phyloP scores from a whole-genome alignment of 2,888 invertebrate genomes.

The Peribatodes rhomboidaria region DNA sequence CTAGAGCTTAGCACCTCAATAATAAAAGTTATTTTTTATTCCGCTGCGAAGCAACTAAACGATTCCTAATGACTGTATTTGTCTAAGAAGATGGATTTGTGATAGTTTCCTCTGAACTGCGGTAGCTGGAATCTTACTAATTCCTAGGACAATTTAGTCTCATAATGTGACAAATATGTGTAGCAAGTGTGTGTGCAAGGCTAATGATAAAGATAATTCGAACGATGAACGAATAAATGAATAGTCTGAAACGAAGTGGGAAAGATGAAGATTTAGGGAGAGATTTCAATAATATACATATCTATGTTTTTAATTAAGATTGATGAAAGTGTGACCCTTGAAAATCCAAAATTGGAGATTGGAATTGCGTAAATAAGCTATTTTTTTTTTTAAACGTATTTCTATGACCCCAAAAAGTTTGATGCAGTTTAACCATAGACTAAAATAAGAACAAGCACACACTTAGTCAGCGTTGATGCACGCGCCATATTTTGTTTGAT shows the following conservation, averaged over 20 bases:
- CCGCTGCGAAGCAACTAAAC: slow-evolving; percentile 37
- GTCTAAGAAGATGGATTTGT: slow-evolving; percentile 44
- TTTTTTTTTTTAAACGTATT: no score
- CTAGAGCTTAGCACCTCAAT: slow-evolving; percentile 13
- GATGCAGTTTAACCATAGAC: neutral
- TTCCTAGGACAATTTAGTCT: neutral
- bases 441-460: neutral
- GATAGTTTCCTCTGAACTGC: slow-evolving; percentile 35
- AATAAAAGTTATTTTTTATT: slow-evolving; percentile 32
- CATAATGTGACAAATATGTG: neutral
- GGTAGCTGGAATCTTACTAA: neutral
- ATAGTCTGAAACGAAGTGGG: no score
- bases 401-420: neutral
- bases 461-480: neutral
- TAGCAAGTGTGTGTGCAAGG: no score
- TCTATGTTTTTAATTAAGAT: no score
- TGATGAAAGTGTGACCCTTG: no score
- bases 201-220: no score
- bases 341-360: no score
- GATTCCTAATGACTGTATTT: slow-evolving; percentile 43
- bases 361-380: no score
- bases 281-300: no score
- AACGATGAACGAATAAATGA: no score
- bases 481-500: neutral
- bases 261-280: no score